Evolutionary conservation across 2,113 vertebrate species (phyloP).

Genomic region (Mormoops blainvillei): DNA sequence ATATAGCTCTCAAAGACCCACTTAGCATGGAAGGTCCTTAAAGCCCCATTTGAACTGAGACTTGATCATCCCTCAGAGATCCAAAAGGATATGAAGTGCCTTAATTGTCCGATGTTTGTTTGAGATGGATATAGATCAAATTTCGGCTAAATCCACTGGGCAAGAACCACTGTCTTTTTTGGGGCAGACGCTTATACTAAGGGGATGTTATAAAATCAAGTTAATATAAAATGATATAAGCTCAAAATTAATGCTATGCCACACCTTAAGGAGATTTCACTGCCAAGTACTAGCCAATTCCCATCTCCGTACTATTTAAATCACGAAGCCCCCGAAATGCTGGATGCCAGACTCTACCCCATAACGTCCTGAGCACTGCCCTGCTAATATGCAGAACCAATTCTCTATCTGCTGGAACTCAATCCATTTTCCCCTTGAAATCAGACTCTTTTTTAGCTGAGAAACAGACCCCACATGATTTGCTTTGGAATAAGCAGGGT

Average conservation of each 20-base stretch:
- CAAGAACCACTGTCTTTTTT: not conserved
- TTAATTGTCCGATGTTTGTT: not conserved
- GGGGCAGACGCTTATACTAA: not conserved
- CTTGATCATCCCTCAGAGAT: not conserved
- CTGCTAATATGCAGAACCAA: not conserved
- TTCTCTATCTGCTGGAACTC: slow-evolving; percentile 1
- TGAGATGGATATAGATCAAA: not conserved
- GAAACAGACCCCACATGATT: not conserved
- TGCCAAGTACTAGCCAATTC: not conserved
- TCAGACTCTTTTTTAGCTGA: not conserved
- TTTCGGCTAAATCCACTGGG: not conserved
- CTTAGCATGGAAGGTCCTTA: not conserved
- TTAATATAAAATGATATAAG: not conserved
- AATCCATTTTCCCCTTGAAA: not conserved
- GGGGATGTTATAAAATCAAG: not conserved
- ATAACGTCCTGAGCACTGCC: not conserved
- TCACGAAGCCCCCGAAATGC: not conserved
- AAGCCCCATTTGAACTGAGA: not conserved
- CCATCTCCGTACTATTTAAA: not conserved
- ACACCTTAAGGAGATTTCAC: not conserved
- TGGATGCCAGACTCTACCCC: not conserved
- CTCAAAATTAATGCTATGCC: not conserved
- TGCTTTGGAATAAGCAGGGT: slow-evolving; percentile 7
- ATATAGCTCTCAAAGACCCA: not conserved
- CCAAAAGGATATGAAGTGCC: not conserved